Evolutionary conservation across 2,888 invertebrate species (phyloP).

Genomic region (Empis stercorea): DNA sequence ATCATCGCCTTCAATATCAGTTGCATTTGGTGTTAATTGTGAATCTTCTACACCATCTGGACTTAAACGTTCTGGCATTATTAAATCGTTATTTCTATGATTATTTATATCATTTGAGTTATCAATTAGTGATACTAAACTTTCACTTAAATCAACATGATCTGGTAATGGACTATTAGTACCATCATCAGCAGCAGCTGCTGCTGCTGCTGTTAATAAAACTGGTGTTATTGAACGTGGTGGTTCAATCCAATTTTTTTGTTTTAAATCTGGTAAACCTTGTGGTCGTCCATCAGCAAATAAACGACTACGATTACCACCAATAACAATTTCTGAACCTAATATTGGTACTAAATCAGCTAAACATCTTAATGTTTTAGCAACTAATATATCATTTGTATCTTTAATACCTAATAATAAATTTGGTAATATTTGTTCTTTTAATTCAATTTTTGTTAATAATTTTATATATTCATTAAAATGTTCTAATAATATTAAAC

Average conservation of each 20-base stretch:
- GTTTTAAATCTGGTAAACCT: conserved; percentile 19
- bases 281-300: conserved; percentile 77
- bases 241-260: conserved; percentile 4
- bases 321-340: conserved; percentile 63
- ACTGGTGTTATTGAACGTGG: conserved; percentile 36
- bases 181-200: not conserved
- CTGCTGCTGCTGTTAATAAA: conserved; percentile 17
- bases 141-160: conserved; percentile 20
- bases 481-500: conserved; percentile 63
- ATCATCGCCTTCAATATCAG: conserved; percentile 44
- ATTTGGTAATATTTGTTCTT: conserved; percentile 71
- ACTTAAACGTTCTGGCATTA: conserved; percentile 60
- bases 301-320: conserved; percentile 63
- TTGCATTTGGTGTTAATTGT: conserved; percentile 22
- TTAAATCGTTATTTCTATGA: conserved; percentile 32
- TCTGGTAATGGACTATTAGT: conserved; percentile 23
- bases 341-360: conserved; percentile 75
- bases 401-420: conserved; percentile 78
- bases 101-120: not conserved
- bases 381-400: conserved; percentile 68
- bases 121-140: conserved; percentile 16
- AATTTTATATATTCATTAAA: conserved; percentile 62
- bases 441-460: conserved; percentile 64
- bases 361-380: conserved; percentile 64
- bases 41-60: conserved; percentile 75